Base-by-base conservation (phyloP, 2,888 invertebrate genomes). In the Cantharis rufa region DNA sequence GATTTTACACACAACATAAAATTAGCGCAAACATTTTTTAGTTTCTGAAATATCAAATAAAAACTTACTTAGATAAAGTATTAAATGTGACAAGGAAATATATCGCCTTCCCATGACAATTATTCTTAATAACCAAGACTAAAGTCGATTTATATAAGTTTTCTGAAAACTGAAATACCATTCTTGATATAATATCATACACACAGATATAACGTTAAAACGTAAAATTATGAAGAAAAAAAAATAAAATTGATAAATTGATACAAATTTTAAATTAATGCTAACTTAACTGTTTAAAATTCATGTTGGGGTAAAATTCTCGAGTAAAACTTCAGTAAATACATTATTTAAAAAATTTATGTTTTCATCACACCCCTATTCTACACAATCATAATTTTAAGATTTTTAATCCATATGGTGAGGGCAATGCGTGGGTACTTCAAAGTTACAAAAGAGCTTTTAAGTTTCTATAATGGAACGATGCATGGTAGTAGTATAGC, bases 401-500 rank as follows among this genome's bases (percentile, higher is more conserved):
- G 13, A 48, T 48, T 48, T 48, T 48, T 48, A 48, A 48, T 48
- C 48, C 48, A n/a, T 48, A n/a, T 9, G 69, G 32, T 69, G 11
- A 69, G 15, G 18, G 32, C 32, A 69, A 69, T 48, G 10, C 16
- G 13, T 10, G 62, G 63, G 27, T 63, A 62, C 62, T 62, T 72
- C 27, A n/a, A 64, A 28, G 16, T 62, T 62, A 64, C 68, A 10
- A 69, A 11, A 70, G 70, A 27, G 71, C 63, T 27, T 64, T 15
- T 21, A 69, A 24, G 27, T 69, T 69, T 32, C 48, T 48, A 62
- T 21, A 32, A 15, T 27, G 64, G 48, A 32, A 21, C n/a, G 48
- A 48, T 48, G 48, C 48, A 48, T 15, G 16, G 69, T 32, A 69
- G 69, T 32, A 69, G 71, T 63, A 71, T 18, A 15, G 71, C 75